Evolutionary conservation across 1,140 invertebrate genomes (phyloP).

Genomic region (Coelopa frigida): DNA sequence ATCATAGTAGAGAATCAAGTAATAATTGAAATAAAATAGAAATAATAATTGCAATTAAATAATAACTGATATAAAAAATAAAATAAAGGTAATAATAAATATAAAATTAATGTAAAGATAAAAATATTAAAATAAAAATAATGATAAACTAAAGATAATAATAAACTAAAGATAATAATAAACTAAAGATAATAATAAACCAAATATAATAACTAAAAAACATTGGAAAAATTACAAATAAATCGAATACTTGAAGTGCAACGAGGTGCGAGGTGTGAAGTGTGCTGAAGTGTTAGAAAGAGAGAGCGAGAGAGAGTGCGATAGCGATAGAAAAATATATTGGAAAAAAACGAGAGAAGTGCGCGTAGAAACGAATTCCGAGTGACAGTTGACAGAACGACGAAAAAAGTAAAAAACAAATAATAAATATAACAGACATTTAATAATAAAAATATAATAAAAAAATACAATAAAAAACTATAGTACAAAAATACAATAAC

Average conservation of each 20-base stretch:
- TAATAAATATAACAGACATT: too few relatives aligned
- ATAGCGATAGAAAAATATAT: constrained; percentile 2
- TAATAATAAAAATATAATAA: constrained; percentile 8
- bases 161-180: too few relatives aligned
- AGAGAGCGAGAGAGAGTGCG: too few relatives aligned
- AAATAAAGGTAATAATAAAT: not conserved
- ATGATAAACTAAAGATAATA: constrained; percentile 26
- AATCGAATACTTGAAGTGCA: too few relatives aligned
- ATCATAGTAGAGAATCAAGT: constrained; percentile 2
- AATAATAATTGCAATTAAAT: constrained; percentile 1
- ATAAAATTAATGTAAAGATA: constrained; percentile 15
- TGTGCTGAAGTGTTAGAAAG: too few relatives aligned
- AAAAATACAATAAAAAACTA: constrained; percentile 7
- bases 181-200: too few relatives aligned
- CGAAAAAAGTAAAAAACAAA: too few relatives aligned
- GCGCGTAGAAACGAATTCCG: not conserved
- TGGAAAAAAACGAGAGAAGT: constrained; percentile 5
- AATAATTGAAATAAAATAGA: constrained; percentile 11
- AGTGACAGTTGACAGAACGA: too few relatives aligned
- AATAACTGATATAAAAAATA: not conserved
- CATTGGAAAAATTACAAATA: too few relatives aligned
- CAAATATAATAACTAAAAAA: too few relatives aligned
- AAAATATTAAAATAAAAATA: constrained; percentile 25
- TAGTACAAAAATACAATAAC: constrained; percentile 4
- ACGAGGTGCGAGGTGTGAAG: too few relatives aligned